phyloP scores from a whole-genome alignment of 2,888 invertebrate genomes.

The Dysmachus trigonus region DNA sequence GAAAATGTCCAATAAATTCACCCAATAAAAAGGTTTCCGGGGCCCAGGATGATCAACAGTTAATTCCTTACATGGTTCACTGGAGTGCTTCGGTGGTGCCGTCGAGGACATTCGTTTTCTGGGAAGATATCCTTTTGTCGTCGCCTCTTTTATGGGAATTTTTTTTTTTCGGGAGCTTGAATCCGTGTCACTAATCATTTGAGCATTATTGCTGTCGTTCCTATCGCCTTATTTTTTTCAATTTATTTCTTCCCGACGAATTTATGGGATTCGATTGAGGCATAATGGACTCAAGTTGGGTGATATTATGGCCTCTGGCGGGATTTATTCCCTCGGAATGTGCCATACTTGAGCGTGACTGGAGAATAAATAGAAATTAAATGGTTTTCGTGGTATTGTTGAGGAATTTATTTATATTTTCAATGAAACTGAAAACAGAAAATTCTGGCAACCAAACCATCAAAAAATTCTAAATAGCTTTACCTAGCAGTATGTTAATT shows the following conservation, averaged over 20 bases:
- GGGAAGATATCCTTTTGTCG: conserved; percentile 9
- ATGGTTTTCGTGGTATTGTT: neutral
- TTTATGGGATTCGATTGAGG: neutral
- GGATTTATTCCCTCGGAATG: neutral
- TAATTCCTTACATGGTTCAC: conserved; percentile 38
- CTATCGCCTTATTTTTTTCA: neutral
- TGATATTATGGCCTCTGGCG: neutral
- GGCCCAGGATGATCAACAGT: conserved; percentile 30
- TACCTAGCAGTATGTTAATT: too few relatives aligned
- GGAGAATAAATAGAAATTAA: neutral
- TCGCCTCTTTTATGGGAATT: neutral
- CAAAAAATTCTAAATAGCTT: too few relatives aligned
- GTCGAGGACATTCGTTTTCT: conserved; percentile 21
- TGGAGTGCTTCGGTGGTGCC: neutral
- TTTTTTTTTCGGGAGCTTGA: neutral
- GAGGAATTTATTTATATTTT: neutral
- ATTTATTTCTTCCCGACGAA: neutral
- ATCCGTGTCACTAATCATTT: conserved; percentile 33
- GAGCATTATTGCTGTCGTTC: neutral
- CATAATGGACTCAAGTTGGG: neutral
- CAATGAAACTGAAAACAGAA: neutral
- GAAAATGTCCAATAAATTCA: conserved; percentile 44
- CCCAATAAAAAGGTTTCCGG: conserved; percentile 42
- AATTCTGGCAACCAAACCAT: too few relatives aligned
- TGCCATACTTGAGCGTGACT: neutral